Conservation (phyloP, 2,797 vertebrate species). For the Peromyscus eremicus region DNA sequence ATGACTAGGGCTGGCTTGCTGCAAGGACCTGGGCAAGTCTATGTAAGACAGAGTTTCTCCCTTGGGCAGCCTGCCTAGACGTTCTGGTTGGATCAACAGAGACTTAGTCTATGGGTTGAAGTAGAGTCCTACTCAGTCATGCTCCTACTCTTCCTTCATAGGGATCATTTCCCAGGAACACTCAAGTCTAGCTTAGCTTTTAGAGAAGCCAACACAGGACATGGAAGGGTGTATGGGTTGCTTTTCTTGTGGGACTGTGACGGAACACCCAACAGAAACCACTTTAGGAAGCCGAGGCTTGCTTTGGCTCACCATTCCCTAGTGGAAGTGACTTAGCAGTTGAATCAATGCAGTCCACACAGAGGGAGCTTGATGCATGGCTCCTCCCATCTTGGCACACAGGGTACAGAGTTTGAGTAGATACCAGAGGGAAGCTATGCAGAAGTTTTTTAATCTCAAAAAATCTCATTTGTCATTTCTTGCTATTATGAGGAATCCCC, state of each 20-base stretch:
- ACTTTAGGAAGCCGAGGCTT: not conserved
- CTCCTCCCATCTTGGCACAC: too few relatives aligned
- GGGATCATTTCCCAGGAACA: not conserved
- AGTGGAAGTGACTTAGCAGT: not conserved
- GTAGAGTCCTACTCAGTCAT: not conserved
- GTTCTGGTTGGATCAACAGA: not conserved
- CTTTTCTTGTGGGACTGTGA: not conserved
- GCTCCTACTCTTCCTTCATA: not conserved
- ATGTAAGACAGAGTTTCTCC: not conserved
- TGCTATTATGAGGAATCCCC: not conserved
- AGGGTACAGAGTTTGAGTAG: not conserved
- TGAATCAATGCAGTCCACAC: too few relatives aligned
- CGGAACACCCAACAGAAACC: not conserved
- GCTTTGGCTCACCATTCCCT: too few relatives aligned
- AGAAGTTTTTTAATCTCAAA: too few relatives aligned
- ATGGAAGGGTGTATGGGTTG: not conserved
- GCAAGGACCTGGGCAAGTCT: not conserved
- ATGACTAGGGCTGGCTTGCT: not conserved
- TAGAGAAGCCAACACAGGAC: not conserved
- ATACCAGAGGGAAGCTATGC: not conserved
- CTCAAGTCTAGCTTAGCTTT: not conserved
- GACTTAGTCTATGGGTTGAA: not conserved
- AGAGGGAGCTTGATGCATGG: not conserved
- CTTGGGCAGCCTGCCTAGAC: not conserved
- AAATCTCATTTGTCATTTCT: not conserved